Base-by-base conservation (phyloP, 2,797 vertebrate genomes). In the Typhlichthys eigenmanni region DNA sequence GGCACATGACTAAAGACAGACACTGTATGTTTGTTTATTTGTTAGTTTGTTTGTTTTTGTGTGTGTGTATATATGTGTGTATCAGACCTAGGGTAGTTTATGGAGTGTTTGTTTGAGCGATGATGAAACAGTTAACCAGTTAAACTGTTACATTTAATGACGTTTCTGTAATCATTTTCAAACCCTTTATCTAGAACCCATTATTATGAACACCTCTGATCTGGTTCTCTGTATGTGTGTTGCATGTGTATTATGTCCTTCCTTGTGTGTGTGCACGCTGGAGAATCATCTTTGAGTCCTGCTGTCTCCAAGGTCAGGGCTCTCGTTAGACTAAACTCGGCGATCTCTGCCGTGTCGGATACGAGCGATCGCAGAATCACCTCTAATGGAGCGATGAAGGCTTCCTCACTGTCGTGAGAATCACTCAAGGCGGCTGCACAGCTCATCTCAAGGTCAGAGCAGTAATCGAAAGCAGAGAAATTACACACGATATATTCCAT, bases 1-100 rank as follows among this genome's bases (percentile, higher is more conserved):
- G 38, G 38, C n/a, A 56, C 32, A 5, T 66, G 66, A 79, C 60
- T 71, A 46, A 55, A 77, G 60, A 76, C 66, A 80, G 63, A 62
- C 59, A 24, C 14, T 7, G 24, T 24, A 24, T 24, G 24, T 24
- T 3, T 24, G 24, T 24, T 24, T 24, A 3, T 24, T 24, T 24
- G 24, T 19, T 19, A 2, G 24, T 24, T 24, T 24, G 24, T 24
- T 24, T 24, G 24, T 24, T 24, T 24, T 3, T 24, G 24, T 24
- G 24, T 24, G 24, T 24, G 24, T 3, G 24, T 24, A 3, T 19
- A 19, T 24, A 24, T 24, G 24, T 24, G 24, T 24, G 3, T 24
- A 9, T 47, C 13, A 10, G 9, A 13, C 3, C 47, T 24, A 29
- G 1, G 24, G 3, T 24, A 24, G 24, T 24, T 54, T 29, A 4